These are phyloP conservation scores for human DNA, from an alignment of 2,113 vertebrate species.

Conservation along the genomic window DNA sequence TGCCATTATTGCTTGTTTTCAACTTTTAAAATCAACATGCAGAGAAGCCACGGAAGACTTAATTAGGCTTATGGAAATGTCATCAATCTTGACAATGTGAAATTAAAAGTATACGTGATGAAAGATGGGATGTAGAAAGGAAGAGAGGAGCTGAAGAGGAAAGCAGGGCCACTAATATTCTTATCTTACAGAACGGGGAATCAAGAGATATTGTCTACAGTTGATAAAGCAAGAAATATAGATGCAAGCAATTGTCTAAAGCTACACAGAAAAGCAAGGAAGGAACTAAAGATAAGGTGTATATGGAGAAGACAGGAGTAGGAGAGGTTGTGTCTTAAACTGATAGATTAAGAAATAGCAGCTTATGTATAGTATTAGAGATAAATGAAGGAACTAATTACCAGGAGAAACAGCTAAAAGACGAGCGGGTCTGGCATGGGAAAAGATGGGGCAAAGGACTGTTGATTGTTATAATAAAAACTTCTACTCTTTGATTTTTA, in stretches of 20 bases:
- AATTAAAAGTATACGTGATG: neutral
- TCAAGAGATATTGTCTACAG: neutral
- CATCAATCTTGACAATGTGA: neutral
- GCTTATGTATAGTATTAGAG: neutral
- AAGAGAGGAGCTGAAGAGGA: neutral
- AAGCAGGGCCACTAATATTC: neutral
- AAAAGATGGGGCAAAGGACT: neutral
- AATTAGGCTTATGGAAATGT: neutral
- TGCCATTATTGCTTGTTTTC: neutral
- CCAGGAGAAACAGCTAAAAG: neutral
- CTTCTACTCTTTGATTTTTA: conserved; percentile 12
- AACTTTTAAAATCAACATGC: neutral
- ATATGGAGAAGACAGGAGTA: neutral
- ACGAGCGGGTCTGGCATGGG: neutral
- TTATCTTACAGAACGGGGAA: neutral
- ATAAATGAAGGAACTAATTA: neutral
- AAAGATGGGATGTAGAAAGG: neutral
- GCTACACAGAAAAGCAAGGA: neutral
- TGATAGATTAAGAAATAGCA: neutral
- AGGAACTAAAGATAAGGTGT: neutral
- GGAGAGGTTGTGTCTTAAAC: neutral
- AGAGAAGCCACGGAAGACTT: neutral
- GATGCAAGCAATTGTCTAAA: neutral
- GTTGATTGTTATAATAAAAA: neutral
- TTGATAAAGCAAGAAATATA: neutral